Conservation (phyloP, 2,113 vertebrate genomes). For the Numenius arquata region DNA sequence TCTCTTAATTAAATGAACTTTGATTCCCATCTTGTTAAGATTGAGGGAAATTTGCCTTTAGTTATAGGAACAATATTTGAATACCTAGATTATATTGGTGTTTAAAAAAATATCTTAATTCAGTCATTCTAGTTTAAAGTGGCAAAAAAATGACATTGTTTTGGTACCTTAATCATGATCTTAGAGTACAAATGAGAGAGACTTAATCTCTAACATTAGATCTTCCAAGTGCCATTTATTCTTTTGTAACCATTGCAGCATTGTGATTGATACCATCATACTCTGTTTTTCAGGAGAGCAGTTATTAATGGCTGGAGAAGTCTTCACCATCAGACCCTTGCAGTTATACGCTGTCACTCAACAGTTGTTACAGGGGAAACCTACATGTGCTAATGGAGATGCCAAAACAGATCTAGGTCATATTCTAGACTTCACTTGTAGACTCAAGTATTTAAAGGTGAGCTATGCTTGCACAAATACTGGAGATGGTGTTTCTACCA, state of each 20-base stretch:
- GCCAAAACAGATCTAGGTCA: conserved; percentile 95
- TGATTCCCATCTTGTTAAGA: background rate
- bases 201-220: background rate
- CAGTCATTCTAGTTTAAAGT: background rate
- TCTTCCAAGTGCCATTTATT: background rate
- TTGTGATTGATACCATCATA: background rate
- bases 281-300: conserved; percentile 85
- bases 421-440: conserved; percentile 96
- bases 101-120: background rate
- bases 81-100: background rate
- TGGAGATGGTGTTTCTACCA: background rate
- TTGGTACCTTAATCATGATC: background rate
- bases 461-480: background rate
- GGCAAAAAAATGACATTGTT: background rate
- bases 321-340: conserved; percentile 87
- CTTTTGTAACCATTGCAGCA: background rate
- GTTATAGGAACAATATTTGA: background rate
- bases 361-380: conserved; percentile 88
- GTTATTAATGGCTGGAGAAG: conserved; percentile 88
- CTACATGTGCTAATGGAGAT: conserved; percentile 90
- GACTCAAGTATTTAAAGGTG: conserved; percentile 96
- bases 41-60: background rate
- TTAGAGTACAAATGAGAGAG: background rate
- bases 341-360: conserved; percentile 92
- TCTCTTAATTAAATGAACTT: background rate